Evolutionary conservation across 1,140 invertebrate species (phyloP), one percentile per base, ranked within the genome.

Genomic region (Meloidogyne hapla): DNA sequence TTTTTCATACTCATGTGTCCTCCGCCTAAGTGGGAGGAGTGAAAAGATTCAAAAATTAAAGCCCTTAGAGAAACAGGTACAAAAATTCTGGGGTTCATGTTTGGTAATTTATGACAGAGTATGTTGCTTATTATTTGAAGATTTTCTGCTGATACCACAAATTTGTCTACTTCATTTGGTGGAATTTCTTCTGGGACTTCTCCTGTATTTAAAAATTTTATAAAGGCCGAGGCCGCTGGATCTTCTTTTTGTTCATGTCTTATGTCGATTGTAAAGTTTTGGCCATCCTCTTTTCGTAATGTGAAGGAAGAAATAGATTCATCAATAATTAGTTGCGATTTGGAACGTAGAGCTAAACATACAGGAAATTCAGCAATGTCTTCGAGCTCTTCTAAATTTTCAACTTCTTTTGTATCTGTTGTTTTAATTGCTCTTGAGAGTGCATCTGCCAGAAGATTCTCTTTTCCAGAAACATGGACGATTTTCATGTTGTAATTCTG

Each of bases 401-500:
- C 61, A 1, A 65, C 45, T 21, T 71, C 69, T 48, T 65, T 40
- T 0, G 42, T 5, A 1, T 15, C 13, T 2, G 5, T 23, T 8
- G 28, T 40, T 21, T 25, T 65, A 10, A 56, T 23, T 8, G 5
- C 69, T n/a, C 75, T 5, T 4, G 75, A 76, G 1, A 76, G 25
- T 4, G 28, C 45, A 62, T 76, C 75, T 5, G 71, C 68, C 15
- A 76, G 26, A 1, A 40, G 21, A 13, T 76, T 75, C 45, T 42
- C 15, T 12, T 42, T 33, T 6, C 75, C 75, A 10, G 75, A 33
- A 2, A 76, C 61, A 45, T 76, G 75, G 0, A 76, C 62, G 2
- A 76, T 28, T 12, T 68, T 75, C 10, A 76, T 69, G 3, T 40
- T 26, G 3, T 77, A 76, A 15, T 77, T 68, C 10, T 75, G 64